A percentile compares a stretch with the other conserved stretches of the same genome.
Conservation (phyloP, 2,797 vertebrate species). For the Galaxias olidus region DNA sequence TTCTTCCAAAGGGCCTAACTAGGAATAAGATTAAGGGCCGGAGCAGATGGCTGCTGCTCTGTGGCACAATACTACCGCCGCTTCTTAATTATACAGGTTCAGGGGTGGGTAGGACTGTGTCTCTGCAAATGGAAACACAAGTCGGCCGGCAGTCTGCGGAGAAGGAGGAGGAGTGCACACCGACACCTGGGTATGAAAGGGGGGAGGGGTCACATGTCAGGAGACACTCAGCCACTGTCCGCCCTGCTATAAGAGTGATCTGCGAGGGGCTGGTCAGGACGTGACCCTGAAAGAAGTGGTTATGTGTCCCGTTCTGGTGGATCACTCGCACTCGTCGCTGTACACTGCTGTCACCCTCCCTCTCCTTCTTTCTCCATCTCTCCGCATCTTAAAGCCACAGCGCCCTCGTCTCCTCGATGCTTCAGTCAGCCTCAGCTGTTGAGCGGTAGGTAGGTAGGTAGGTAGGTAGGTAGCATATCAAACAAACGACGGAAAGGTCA, state of each 20-base stretch:
- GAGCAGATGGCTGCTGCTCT: background rate
- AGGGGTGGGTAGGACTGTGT: constrained; percentile 6
- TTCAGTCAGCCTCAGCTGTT: too few relatives aligned
- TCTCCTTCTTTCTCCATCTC: constrained; percentile 22
- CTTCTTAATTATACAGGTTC: constrained; percentile 34
- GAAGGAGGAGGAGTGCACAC: constrained; percentile 1
- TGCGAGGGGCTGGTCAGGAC: constrained; percentile 24
- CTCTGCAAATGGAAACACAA: constrained; percentile 28
- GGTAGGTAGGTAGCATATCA: constrained; percentile 16
- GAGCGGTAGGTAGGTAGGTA: too few relatives aligned
- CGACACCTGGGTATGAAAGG: constrained; percentile 10
- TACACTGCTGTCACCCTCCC: background rate
- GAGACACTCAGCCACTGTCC: constrained; percentile 17
- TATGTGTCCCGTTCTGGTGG: constrained; percentile 12
- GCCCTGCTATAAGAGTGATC: constrained; percentile 39
- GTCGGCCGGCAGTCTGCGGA: constrained; percentile 9
- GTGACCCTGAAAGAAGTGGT: constrained; percentile 3
- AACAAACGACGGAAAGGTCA: constrained; percentile 38
- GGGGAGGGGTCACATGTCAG: constrained; percentile 33
- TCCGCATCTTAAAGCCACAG: too few relatives aligned
- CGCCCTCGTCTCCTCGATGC: too few relatives aligned
- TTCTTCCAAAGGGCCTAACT: too few relatives aligned
- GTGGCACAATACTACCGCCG: background rate
- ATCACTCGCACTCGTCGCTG: background rate
- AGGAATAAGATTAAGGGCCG: too few relatives aligned